phyloP scores from a whole-genome alignment of 2,888 invertebrate genomes.

The Pseudeuparius sepicola region DNA sequence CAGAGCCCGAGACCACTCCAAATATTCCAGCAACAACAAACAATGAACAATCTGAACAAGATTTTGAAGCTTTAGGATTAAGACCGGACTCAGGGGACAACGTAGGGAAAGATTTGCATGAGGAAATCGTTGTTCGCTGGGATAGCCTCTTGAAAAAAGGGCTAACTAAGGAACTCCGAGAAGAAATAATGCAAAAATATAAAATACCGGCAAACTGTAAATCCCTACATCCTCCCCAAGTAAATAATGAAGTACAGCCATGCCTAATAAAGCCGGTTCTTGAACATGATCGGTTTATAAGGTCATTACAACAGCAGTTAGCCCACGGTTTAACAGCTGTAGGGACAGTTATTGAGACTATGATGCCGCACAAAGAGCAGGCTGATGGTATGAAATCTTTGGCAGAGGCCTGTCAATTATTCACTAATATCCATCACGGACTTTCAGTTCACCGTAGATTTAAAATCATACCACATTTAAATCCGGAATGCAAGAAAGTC shows the following conservation, averaged over 20 bases:
- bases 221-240: constrained; percentile 5
- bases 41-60: neutral
- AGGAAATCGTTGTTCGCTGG: neutral
- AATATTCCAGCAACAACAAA: too few species aligned
- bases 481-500: constrained; percentile 6
- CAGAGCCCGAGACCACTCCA: too few species aligned
- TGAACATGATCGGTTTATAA: constrained; percentile 12
- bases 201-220: constrained; percentile 10
- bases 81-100: neutral
- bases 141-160: constrained; percentile 3
- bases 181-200: constrained; percentile 10
- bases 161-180: constrained; percentile 9
- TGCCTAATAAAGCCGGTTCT: constrained; percentile 6
- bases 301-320: constrained; percentile 10
- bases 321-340: constrained; percentile 11
- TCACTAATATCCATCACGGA: constrained; percentile 9
- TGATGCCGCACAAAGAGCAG: neutral
- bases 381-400: constrained; percentile 4
- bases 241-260: constrained; percentile 10
- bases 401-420: constrained; percentile 11
- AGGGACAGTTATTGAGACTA: constrained; percentile 1
- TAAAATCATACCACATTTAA: constrained; percentile 9
- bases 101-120: neutral
- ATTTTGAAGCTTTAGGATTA: neutral
- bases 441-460: constrained; percentile 11